Evolutionary conservation across 2,888 invertebrate genomes (phyloP), one percentile per base, ranked within the genome.

Genomic region (Tetropium fuscum): DNA sequence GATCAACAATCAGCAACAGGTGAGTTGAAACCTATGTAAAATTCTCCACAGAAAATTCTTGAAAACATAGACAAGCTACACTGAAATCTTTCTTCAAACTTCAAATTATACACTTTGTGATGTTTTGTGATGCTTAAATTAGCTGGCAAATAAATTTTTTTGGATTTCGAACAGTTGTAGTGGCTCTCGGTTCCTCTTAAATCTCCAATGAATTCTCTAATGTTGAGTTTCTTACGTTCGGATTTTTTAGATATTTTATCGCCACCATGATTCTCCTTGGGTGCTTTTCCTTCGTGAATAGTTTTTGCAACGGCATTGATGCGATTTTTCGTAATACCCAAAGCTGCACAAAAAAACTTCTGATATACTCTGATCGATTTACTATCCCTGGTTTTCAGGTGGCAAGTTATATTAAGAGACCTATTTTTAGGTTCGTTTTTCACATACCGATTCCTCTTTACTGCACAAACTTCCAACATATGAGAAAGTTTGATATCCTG

Each of bases 171-270:
- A 3, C 40, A 16, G 15, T 15, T 40, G 10, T 40, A 40, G 13
- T 40, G 40, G 6, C 40, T 40, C 6, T 40, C 40, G n/a, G 10
- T n/a, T 16, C 40, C 16, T 19, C 13, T 4, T n/a, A 40, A 6
- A 19, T 40, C 15, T 8, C 40, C 40, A 19, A 40, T 40, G 15
- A 40, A 40, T 40, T 38, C 38, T 5, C 38, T n/a, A 19, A 40
- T 10, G n/a, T 4, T 30, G n/a, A 3, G n/a, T 5, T 30, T 30
- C 5, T 30, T 30, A 1, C 11, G 10, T 10, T 30, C 30, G n/a
- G 30, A 30, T 30, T 30, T 30, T 30, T 30, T 4, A 2, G 30
- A 30, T 30, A 30, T 11, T 30, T 27, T 4, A 30, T 30, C 30
- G 11, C 10, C 30, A 30, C 30, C 30, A 30, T 5, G 30, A 30